Percentiles rank a stretch among this genome's conserved stretches.
These are phyloP conservation scores for Bucco capensis DNA, from an alignment of 2,113 vertebrate genomes.

Conservation along the genomic window DNA sequence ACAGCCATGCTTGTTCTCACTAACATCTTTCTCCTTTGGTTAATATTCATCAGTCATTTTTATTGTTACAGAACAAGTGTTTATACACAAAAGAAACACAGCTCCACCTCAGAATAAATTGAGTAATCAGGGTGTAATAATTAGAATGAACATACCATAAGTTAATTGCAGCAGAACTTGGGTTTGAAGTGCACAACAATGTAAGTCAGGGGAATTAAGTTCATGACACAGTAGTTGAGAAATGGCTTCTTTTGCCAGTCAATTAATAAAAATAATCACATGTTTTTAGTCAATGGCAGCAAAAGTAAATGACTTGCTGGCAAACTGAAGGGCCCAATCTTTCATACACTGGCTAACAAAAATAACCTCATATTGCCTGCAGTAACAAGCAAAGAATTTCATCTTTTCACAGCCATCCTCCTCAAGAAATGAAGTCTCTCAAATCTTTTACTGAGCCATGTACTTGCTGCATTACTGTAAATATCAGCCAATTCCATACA, in stretches of 20 bases:
- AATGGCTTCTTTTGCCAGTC: background rate
- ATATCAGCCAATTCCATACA: background rate
- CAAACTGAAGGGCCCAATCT: background rate
- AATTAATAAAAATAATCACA: conserved; percentile 36
- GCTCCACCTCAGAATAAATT: conserved; percentile 44
- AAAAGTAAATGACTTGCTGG: background rate
- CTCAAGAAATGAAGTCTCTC: background rate
- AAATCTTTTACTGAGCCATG: background rate
- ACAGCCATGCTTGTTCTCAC: background rate
- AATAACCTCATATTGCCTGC: background rate
- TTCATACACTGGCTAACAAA: background rate
- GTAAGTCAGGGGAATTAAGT: conserved; percentile 1
- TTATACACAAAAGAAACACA: conserved; percentile 12
- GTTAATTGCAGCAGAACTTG: conserved; percentile 37
- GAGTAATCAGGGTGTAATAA: conserved; percentile 22
- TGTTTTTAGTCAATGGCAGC: background rate
- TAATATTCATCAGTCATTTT: conserved; percentile 35
- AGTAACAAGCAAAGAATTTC: background rate
- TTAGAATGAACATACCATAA: conserved; percentile 26
- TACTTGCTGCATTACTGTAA: background rate
- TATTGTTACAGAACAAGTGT: conserved; percentile 3
- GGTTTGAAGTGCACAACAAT: background rate
- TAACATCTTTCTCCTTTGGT: background rate
- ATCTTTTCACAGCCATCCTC: background rate
- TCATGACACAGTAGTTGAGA: background rate